Percentiles rank a stretch among this genome's conserved stretches.
These are phyloP conservation scores for Pseudonaja textilis DNA, from an alignment of 2,113 vertebrate genomes.

Conservation along the genomic window DNA sequence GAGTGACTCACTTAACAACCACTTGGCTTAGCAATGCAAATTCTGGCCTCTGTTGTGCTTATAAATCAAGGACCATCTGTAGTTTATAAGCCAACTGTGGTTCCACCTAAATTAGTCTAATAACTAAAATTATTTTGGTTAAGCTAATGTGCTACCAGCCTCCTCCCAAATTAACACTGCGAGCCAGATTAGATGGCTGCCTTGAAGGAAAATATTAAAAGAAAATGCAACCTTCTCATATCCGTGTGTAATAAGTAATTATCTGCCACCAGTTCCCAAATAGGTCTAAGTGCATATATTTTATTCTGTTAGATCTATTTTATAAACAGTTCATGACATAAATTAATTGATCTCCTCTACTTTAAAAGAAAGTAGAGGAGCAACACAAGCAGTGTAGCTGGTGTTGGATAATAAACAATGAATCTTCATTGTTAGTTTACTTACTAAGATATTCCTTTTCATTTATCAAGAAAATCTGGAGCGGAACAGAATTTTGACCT, in stretches of 20 bases:
- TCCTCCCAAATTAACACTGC: background rate
- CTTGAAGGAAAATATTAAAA: background rate
- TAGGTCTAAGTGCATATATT: background rate
- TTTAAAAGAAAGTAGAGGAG: background rate
- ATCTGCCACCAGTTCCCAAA: background rate
- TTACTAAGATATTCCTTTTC: background rate
- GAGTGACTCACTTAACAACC: background rate
- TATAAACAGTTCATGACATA: slow-evolving; percentile 24
- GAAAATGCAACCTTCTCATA: background rate
- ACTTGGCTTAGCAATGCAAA: background rate
- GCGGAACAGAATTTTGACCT: background rate
- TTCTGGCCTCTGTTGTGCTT: background rate
- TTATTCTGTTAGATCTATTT: slow-evolving; percentile 18
- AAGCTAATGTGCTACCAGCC: background rate
- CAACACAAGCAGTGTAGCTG: background rate
- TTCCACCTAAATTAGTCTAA: background rate
- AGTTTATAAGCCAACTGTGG: background rate
- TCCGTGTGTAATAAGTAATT: background rate
- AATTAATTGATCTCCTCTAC: slow-evolving; percentile 29
- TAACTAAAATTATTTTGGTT: background rate
- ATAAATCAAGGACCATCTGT: background rate
- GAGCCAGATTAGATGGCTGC: background rate
- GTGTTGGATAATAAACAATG: slow-evolving; percentile 25
- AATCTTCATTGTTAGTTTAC: slow-evolving; percentile 25
- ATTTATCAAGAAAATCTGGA: background rate